Evolutionary conservation across 1,140 invertebrate species (phyloP).

Genomic region (Cyclargus thomasi): DNA sequence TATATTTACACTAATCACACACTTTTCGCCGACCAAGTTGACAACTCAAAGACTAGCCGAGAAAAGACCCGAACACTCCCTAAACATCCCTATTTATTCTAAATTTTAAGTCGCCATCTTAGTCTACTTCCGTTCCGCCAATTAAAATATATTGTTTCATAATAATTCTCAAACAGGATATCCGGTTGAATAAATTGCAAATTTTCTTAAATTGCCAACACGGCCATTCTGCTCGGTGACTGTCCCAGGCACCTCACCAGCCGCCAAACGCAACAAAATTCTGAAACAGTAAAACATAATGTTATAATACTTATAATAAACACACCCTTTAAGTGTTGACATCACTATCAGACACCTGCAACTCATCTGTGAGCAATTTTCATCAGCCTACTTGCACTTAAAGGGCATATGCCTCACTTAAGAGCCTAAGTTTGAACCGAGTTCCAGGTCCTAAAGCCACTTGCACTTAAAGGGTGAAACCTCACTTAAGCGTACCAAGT

Average conservation of each 20-base stretch:
- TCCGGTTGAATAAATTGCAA: too few species aligned
- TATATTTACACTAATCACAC: too few species aligned
- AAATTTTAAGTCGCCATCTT: too few species aligned
- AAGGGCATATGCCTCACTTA: constrained; percentile 12
- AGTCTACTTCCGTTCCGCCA: too few species aligned
- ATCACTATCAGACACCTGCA: neutral
- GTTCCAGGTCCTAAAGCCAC: neutral
- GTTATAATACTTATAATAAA: neutral
- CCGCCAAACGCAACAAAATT: neutral
- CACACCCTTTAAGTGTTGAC: neutral
- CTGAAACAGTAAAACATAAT: neutral
- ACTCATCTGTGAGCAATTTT: neutral
- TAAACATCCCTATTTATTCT: too few species aligned
- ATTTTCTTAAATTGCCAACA: neutral
- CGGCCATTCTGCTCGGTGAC: constrained; percentile 6
- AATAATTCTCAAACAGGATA: too few species aligned
- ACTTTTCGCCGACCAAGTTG: too few species aligned
- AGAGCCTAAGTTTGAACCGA: neutral
- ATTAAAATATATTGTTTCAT: too few species aligned
- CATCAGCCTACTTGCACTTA: neutral
- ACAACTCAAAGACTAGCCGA: too few species aligned
- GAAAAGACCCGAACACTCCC: too few species aligned
- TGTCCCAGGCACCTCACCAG: neutral
- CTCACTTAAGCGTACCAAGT: constrained; percentile 14
- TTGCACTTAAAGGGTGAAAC: constrained; percentile 8